Percentiles rank a stretch among this genome's conserved stretches.
These are phyloP conservation scores for Orius insidiosus DNA, from an alignment of 1,140 invertebrate genomes.

Conservation along the genomic window DNA sequence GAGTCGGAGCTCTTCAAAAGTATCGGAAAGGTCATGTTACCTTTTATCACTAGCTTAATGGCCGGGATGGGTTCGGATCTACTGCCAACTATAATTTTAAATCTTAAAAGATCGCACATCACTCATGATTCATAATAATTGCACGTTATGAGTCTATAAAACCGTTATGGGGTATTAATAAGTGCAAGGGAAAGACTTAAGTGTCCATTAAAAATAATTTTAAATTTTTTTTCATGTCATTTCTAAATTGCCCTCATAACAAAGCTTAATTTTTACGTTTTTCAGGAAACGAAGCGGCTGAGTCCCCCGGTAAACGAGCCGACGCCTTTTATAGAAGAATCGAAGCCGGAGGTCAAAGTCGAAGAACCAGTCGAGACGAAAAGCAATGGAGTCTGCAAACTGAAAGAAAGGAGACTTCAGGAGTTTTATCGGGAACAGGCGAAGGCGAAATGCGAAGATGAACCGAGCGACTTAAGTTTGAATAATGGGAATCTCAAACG, in stretches of 20 bases:
- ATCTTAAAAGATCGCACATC: too few relatives aligned
- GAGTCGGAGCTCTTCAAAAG: too few relatives aligned
- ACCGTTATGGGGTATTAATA: too few relatives aligned
- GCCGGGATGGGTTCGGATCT: too few relatives aligned
- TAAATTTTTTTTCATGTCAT: too few relatives aligned
- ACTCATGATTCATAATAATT: too few relatives aligned
- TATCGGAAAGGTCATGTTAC: too few relatives aligned
- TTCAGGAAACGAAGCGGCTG: constrained; percentile 5
- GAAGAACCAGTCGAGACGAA: not conserved
- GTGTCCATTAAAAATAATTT: too few relatives aligned
- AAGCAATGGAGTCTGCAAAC: constrained; percentile 9
- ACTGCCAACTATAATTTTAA: too few relatives aligned
- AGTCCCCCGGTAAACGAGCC: constrained; percentile 1
- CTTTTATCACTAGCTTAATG: too few relatives aligned
- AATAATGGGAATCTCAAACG: not conserved
- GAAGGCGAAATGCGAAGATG: not conserved
- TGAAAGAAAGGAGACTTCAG: constrained; percentile 19
- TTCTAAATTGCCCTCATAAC: not conserved
- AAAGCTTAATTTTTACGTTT: not conserved
- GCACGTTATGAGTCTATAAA: too few relatives aligned
- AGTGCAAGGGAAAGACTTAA: too few relatives aligned
- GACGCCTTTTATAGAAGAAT: not conserved
- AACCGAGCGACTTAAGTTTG: constrained; percentile 7
- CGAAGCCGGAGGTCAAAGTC: constrained; percentile 4
- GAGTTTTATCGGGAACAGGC: constrained; percentile 20